Base-by-base conservation (phyloP, 2,888 invertebrate species). In the Phytoseiulus persimilis region DNA sequence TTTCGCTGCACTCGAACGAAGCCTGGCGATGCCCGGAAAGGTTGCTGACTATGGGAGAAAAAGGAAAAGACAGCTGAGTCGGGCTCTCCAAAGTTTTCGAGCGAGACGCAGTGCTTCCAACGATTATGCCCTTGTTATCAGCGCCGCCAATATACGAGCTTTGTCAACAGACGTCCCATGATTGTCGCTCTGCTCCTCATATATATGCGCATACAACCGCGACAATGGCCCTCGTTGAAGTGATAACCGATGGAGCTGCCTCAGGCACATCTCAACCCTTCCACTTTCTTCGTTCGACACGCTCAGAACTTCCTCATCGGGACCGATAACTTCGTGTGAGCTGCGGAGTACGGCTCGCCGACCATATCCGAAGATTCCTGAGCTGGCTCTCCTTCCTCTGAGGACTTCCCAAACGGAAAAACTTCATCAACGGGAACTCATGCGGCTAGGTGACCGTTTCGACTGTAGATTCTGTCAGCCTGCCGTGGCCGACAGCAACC, bases 151-250 rank as follows among this genome's bases (percentile, higher is more conserved):
- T 65, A 65, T 65, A 6, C 18, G 65, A 65, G 65, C 65, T 65
- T 23, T 65, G 65, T 65, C 65, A 65, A 65, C 18, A 65, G 65
- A 65, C 65, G 65, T 65, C 65, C 18, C 65, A 65, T 65, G 65
- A 65, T 65, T 6, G 23, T 65, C 18, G 65, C 65, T 46, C 46
- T 46, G 46, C 46, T 46, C 46, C 46, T 28, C 65, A 65, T 65
- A 65, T 65, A 65, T 65, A 65, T 65, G 65, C 65, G 65, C 65
- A 65, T 65, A 65, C 65, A 65, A 65, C 65, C 65, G 65, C 65
- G 65, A 65, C 65, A 65, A 65, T 65, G 65, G 65, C 65, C 14
- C 65, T 65, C 65, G 65, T 65, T 65, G 65, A 65, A 65, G 65
- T 65, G 65, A 65, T 65, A 65, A 65, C 65, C 65, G 65, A 65